Evolutionary conservation across 2,888 invertebrate genomes (phyloP).

Genomic region (Pseudococcus viburni): DNA sequence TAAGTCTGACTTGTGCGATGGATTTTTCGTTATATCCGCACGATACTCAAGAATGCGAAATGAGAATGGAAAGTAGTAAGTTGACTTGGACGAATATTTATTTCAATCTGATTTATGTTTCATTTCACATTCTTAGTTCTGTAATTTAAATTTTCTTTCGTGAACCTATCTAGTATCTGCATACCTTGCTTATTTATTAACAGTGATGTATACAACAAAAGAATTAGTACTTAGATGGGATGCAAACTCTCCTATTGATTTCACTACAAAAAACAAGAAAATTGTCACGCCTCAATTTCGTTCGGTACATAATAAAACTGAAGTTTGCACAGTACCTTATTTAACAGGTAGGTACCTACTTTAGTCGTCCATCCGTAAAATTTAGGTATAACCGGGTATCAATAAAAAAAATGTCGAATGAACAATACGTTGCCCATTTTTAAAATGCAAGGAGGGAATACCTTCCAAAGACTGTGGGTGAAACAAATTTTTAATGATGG

Average conservation of each 20-base stretch:
- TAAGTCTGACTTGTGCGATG: conserved; percentile 53
- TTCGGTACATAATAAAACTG: conserved; percentile 24
- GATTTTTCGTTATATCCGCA: conserved; percentile 58
- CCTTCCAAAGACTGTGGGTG: no score
- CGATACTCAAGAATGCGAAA: conserved; percentile 59
- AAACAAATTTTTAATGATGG: no score
- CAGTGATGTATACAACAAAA: conserved; percentile 47
- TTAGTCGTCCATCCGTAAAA: no score
- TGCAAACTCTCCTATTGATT: background rate
- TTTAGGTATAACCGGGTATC: no score
- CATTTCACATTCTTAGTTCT: background rate
- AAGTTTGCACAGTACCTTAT: conserved; percentile 40
- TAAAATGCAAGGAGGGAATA: no score
- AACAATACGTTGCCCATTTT: no score
- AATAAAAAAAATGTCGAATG: no score
- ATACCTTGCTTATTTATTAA: background rate
- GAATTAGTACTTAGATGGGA: conserved; percentile 22
- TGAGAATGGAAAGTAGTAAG: conserved; percentile 63
- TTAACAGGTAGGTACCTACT: background rate
- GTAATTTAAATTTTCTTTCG: background rate
- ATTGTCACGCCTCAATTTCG: conserved; percentile 46
- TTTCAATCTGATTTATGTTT: no score
- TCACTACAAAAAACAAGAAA: background rate
- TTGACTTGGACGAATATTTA: background rate
- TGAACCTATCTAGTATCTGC: background rate